Evolutionary conservation across 2,113 vertebrate species (phyloP), one percentile per base, ranked within the genome.

Genomic region (Paramisgurnus dabryanus): DNA sequence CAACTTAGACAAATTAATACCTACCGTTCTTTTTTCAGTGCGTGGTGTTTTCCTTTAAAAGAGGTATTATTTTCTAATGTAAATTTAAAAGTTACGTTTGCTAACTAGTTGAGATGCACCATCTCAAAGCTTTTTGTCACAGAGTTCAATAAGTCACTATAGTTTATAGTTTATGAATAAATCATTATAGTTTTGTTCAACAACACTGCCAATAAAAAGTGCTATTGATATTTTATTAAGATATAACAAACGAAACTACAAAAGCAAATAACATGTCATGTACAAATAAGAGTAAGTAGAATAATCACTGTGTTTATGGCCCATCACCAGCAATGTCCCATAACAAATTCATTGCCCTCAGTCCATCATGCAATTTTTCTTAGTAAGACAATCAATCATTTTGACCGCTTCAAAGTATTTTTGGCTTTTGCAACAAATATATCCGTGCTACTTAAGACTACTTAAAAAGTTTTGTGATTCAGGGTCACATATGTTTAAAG

Each of bases 271-370:
- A 60, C 1, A 49, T 12, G 7, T 11, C 0, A 63, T 72, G 27
- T 75, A 66, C 22, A 18, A 58, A 45, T 63, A 27, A 47, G 15
- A 50, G 50, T 17, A 3, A 67, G 6, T 22, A 4, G 4, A 55
- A 41, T 47, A 41, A 49, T 7, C 39, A 5, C 75, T 41, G 47
- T 60, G 58, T 55, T 88, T 50, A 53, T 74, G 67, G 86, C 66
- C 69, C 67, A 39, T 64, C 27, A 39, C 47, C 67, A 80, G 63
- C 18, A 78, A 45, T 40, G 55, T 86, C 90, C 90, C 86, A 88
- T 89, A 87, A 90, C 82, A 34, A 34, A 2, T 34, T 34, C 3
- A 2, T 34, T 34, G 27, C 27, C 27, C 27, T 34, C 27, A 34
- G 27, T 34, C 27, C 27, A 34, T 34, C 27, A 34, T 34, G 27